Evolutionary conservation across 2,113 vertebrate species (phyloP), one percentile per base, ranked within the genome.

Genomic region (Rhizomys pruinosus): DNA sequence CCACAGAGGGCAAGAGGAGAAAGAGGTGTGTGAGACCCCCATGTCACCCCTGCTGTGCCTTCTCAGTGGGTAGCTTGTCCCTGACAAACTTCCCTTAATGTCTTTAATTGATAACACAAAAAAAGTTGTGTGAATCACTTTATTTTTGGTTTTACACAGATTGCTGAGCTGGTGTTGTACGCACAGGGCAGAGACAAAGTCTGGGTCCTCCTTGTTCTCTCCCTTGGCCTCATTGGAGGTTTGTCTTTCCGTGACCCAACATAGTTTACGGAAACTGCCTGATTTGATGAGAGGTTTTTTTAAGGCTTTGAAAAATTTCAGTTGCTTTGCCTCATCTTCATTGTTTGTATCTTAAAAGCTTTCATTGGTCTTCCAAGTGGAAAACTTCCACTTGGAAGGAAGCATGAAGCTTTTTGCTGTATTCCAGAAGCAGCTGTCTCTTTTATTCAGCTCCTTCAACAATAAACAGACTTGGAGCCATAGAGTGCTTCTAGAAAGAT

Each of bases 261-360:
- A 4, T 39, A 25, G 76, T 73, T 94, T 91, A 73, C 78, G 81
- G 64, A 91, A 92, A 63, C 37, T 23, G 66, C n/a, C 90, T 57
- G 39, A 32, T 61, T 32, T 74, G 72, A 87, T 80, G 86, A 73
- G 25, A 64, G 11, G 47, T 9, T 68, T 96, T n/a, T 93, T 96
- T 91, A 93, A 93, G 52, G n/a, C 37, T 63, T 91, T 93, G 66
- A 87, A 96, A 88, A 64, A 19, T 73, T 90, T 47, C 52, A 81
- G 72, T 91, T 74, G 71, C 77, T 92, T 96, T 90, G 79, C 76
- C 39, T 87, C n/a, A 25, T 37, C 44, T 87, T 79, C 39, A 7
- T 63, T 80, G 44, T 86, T 84, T 80, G 52, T 76, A 55, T 39
- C 88, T 52, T 87, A 85, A 87, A 95, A 94, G 72, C 72, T 84